Evolutionary conservation across 2,113 vertebrate species (phyloP), one percentile per base, ranked within the genome.

Genomic region (Brachionichthys hirsutus): DNA sequence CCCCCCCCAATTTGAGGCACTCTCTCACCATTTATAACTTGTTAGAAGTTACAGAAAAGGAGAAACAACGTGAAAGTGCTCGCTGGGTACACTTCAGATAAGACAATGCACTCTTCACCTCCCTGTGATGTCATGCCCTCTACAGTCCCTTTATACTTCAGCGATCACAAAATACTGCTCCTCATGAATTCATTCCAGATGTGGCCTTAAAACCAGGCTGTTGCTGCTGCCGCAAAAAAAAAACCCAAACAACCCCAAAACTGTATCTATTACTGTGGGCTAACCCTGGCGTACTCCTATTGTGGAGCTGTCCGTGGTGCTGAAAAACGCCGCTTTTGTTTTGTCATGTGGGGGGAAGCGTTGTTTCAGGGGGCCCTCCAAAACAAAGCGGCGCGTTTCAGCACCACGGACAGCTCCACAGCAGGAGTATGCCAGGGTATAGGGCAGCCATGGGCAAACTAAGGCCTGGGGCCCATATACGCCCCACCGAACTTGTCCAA

Each of bases 21-120:
- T 54, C 56, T 38, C 54, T 62, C 49, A 62, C 14, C 45, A 9
- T 77, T 72, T 47, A 65, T 54, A 46, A 70, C 43, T 46, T 54
- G 43, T 58, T 16, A 54, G 24, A 65, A 16, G 22, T 50, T 57
- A 30, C 54, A 43, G 48, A 41, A 18, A 51, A 40, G 49, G 40
- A 44, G 70, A 58, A 68, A 69, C 45, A 47, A 36, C 40, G 61
- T 56, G 14, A 45, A 51, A 47, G 52, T 19, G 54, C 14, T 53
- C 34, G 20, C 52, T 65, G 1, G 9, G 42, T 66, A 20, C 44
- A 51, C 24, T 54, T 16, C 12, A 62, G 76, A 67, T 69, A 53
- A 58, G 57, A 74, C 19, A 0, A 43, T 13, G 42, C 51, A 35
- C 63, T 74, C 14, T 20, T 7, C 43, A 65, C 54, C 43, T 55